These are phyloP conservation scores for Sphaerophoria rueppellii DNA, from an alignment of 2,888 invertebrate genomes.

Conservation along the genomic window DNA sequence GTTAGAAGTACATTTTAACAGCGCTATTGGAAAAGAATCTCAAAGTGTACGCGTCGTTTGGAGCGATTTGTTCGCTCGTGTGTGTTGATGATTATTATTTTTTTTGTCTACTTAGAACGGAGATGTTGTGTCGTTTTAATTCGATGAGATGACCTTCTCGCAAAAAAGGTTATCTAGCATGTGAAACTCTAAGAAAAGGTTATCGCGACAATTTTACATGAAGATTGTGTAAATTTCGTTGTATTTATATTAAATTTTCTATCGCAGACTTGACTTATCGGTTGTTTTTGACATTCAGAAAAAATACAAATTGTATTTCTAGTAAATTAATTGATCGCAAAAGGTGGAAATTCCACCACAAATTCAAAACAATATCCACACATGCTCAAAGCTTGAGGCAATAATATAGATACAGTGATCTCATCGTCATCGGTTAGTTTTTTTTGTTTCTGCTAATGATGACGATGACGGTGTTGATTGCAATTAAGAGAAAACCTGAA, in stretches of 20 bases:
- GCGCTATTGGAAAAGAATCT: too few species aligned
- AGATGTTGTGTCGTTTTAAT: slow-evolving; percentile 10
- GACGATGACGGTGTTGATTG: not conserved
- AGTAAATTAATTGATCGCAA: not conserved
- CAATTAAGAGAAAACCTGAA: not conserved
- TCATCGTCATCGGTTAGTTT: slow-evolving; percentile 12
- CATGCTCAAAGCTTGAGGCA: slow-evolving; percentile 13
- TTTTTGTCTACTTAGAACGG: slow-evolving; percentile 3
- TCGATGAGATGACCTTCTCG: not conserved
- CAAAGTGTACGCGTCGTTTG: too few species aligned
- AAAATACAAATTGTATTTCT: too few species aligned
- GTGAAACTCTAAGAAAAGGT: not conserved
- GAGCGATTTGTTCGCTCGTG: slow-evolving; percentile 30
- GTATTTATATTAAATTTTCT: not conserved
- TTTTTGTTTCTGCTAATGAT: not conserved
- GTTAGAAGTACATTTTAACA: too few species aligned
- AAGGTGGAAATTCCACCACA: not conserved
- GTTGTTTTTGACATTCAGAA: too few species aligned
- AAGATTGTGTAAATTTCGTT: not conserved
- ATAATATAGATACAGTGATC: too few species aligned
- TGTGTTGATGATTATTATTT: slow-evolving; percentile 33
- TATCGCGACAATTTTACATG: not conserved
- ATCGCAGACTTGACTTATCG: too few species aligned
- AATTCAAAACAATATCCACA: not conserved
- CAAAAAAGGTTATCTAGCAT: not conserved